A percentile compares a stretch with the other conserved stretches of the same genome.
Conservation (phyloP, 2,797 vertebrate genomes). For the Cyclopterus lumpus region DNA sequence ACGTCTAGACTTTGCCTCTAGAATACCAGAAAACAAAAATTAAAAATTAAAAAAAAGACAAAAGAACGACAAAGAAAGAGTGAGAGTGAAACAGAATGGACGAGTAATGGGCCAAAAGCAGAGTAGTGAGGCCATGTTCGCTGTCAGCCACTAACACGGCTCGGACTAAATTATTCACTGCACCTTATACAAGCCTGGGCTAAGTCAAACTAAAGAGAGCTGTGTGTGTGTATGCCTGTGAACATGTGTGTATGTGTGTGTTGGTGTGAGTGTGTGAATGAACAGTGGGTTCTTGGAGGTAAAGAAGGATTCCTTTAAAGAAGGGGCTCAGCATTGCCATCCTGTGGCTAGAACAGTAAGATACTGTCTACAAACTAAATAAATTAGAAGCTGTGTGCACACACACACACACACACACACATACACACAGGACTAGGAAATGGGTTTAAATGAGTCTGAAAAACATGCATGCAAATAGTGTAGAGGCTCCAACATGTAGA, state of each 20-base stretch:
- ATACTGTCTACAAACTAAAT: constrained; percentile 16
- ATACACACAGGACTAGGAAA: neutral
- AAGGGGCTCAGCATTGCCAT: constrained; percentile 75
- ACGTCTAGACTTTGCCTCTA: neutral
- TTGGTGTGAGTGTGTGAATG: constrained; percentile 27
- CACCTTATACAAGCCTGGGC: constrained; percentile 74
- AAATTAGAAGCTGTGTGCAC: constrained; percentile 13
- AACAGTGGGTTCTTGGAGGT: constrained; percentile 26
- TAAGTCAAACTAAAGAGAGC: constrained; percentile 67
- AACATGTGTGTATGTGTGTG: constrained; percentile 6
- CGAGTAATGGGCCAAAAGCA: constrained; percentile 64
- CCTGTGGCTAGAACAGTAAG: constrained; percentile 66
- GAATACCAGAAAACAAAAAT: constrained; percentile 8
- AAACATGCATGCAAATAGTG: constrained; percentile 38
- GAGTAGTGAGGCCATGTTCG: constrained; percentile 74
- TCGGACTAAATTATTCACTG: constrained; percentile 79
- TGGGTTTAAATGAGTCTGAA: constrained; percentile 28
- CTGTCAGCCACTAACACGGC: constrained; percentile 80
- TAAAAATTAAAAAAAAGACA: neutral
- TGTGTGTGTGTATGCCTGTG: constrained; percentile 22
- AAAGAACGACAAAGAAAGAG: constrained; percentile 40
- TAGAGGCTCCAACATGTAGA: constrained; percentile 32
- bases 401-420: neutral
- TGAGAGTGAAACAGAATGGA: constrained; percentile 76
- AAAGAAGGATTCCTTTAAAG: constrained; percentile 44